Percentiles rank a stretch among this genome's conserved stretches.
phyloP scores from a whole-genome alignment of 1,140 invertebrate species.

The Andrena cerasifolii region DNA sequence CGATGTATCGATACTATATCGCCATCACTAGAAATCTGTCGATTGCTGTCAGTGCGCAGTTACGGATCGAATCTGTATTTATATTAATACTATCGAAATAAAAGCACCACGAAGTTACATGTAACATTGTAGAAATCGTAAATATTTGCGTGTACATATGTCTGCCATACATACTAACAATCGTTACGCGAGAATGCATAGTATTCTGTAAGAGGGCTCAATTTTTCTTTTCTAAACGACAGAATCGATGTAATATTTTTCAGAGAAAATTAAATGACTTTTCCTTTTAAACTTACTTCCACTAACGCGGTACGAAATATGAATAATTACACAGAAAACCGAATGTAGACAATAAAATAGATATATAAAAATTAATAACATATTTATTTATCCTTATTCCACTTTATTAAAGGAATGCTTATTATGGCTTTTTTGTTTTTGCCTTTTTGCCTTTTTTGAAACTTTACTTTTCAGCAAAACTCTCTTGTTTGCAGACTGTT shows the following conservation, averaged over 20 bases:
- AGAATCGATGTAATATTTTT: not conserved
- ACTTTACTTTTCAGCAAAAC: constrained; percentile 42
- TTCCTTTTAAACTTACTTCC: not conserved
- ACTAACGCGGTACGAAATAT: not conserved
- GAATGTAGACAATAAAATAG: constrained; percentile 31
- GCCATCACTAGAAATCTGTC: no score
- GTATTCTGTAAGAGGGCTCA: no score
- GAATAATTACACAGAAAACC: not conserved
- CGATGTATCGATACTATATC: no score
- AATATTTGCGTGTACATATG: constrained; percentile 59
- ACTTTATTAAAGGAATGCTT: constrained; percentile 32
- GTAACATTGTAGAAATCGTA: constrained; percentile 38
- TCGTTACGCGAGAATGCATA: constrained; percentile 25
- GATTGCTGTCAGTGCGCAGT: constrained; percentile 14
- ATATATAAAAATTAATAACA: constrained; percentile 8
- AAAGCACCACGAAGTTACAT: constrained; percentile 18
- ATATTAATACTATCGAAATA: constrained; percentile 58
- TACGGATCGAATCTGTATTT: constrained; percentile 52
- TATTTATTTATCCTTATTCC: constrained; percentile 4
- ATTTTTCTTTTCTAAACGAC: constrained; percentile 21
- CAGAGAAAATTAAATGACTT: not conserved
- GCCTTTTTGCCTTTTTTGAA: constrained; percentile 42
- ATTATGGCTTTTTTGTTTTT: constrained; percentile 49
- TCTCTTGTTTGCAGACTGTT: constrained; percentile 40
- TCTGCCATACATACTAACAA: constrained; percentile 60